These are phyloP conservation scores for Himantopus leucocephalus DNA, from an alignment of 2,113 vertebrate genomes.

Conservation along the genomic window DNA sequence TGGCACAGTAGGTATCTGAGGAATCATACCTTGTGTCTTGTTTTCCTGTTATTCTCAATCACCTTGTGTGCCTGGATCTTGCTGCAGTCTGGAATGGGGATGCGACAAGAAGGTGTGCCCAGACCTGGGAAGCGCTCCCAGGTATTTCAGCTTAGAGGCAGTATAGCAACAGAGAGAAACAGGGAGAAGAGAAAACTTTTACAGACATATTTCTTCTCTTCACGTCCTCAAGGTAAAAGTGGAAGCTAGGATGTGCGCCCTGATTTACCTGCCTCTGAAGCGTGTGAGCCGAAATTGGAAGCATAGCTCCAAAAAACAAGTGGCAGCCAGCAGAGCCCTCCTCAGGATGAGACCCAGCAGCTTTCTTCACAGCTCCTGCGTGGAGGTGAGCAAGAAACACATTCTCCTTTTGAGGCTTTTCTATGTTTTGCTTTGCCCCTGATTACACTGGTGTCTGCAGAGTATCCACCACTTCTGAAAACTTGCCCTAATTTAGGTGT, in stretches of 20 bases:
- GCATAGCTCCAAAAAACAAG: background rate
- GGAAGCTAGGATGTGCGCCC: background rate
- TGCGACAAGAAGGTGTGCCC: background rate
- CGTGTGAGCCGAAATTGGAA: accelerated
- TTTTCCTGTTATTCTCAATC: background rate
- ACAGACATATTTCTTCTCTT: background rate
- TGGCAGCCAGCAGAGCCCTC: background rate
- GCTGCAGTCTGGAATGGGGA: background rate
- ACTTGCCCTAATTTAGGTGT: background rate
- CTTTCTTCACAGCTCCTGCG: background rate
- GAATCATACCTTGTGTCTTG: background rate
- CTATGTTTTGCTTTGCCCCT: background rate
- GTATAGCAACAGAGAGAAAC: background rate
- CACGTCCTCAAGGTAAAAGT: background rate
- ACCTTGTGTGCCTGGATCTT: background rate
- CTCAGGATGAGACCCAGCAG: background rate
- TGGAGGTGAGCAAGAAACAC: background rate
- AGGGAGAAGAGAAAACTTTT: background rate
- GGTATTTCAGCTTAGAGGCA: background rate
- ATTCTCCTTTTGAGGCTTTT: background rate
- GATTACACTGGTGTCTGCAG: background rate
- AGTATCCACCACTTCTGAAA: background rate
- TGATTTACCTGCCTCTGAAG: background rate
- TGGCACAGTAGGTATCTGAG: background rate
- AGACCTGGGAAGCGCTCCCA: background rate